Evolutionary conservation across 2,113 vertebrate species (phyloP), one percentile per base, ranked within the genome.

Genomic region (Ploceus nigricollis): DNA sequence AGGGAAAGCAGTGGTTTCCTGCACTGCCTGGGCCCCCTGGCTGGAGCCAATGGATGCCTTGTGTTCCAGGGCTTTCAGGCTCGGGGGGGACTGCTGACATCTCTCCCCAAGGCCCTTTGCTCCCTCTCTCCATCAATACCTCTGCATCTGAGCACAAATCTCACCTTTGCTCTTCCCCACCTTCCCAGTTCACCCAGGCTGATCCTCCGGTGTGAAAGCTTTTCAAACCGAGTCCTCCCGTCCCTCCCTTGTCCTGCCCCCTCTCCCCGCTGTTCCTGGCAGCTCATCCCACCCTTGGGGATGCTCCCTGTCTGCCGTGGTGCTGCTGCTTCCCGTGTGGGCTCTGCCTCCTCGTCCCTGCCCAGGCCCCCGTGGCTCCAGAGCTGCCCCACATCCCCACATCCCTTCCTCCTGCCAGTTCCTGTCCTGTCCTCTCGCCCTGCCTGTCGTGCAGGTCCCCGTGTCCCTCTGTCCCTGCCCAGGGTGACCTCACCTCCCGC

Each of bases 231-330:
- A 44, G 53, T 23, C 12, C 45, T 37, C 9, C 72, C 33, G 2
- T 3, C 51, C 42, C 25, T 66, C 11, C 15, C 8, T 2, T 15
- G 42, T 45, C 48, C 48, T 14, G 40, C 14, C 69, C 69, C 31
- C 53, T 44, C 7, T 45, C 33, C 51, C 40, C 17, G 71, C 53
- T 13, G 18, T 2, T 56, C 18, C 71, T 13, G 50, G 50, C 30
- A 9, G 50, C 17, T n/a, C 71, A 10, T 6, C 11, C 53, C 25
- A 1, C 17, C 54, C 25, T 7, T 27, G 39, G 53, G 8, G 15
- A 2, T 11, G 20, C 44, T 42, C 54, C 45, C n/a, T 20, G 21
- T 1, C 1, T 20, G 21, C 3, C 28, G 2, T 1, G 15, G 25
- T 12, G 33, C n/a, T 19, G 15, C 44, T 1, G 2, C 13, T 44